Conservation (phyloP, 2,113 vertebrate genomes). For the Eleginops maclovinus region DNA sequence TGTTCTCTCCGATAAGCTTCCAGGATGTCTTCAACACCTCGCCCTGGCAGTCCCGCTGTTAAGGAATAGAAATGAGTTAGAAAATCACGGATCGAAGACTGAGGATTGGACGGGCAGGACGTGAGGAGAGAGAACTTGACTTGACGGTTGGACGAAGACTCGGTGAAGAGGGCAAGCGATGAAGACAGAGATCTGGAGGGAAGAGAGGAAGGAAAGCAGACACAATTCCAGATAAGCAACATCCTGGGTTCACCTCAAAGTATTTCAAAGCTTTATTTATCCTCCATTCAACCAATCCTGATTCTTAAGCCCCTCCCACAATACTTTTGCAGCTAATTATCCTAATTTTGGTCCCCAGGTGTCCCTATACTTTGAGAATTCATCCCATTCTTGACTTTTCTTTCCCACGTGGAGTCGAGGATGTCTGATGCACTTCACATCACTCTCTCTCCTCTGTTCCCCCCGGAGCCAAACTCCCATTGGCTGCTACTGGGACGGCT, state of each 20-base stretch:
- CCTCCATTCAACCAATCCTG: too few species aligned
- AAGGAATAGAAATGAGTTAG: background rate
- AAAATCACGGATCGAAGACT: background rate
- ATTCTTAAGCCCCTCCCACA: background rate
- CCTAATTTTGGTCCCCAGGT: too few species aligned
- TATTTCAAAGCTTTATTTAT: too few species aligned
- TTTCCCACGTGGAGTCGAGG: conserved; percentile 4
- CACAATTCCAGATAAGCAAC: too few species aligned
- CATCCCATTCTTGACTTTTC: conserved; percentile 10
- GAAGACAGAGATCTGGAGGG: conserved; percentile 43
- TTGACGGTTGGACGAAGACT: conserved; percentile 38
- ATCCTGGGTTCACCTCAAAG: too few species aligned
- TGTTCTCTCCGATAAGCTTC: conserved; percentile 20
- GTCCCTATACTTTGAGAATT: background rate
- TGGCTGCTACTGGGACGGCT: conserved; percentile 30
- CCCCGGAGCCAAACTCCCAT: conserved; percentile 10
- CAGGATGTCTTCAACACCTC: conserved; percentile 66
- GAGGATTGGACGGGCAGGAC: conserved; percentile 1
- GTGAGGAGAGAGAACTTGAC: conserved; percentile 16
- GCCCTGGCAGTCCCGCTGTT: background rate
- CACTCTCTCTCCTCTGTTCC: conserved; percentile 1
- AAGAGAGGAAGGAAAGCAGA: background rate
- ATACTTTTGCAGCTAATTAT: too few species aligned
- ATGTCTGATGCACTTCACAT: conserved; percentile 36
- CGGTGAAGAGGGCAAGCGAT: conserved; percentile 31